Evolutionary conservation across 2,113 vertebrate species (phyloP).

Genomic region (Paraplagusia blochii): DNA sequence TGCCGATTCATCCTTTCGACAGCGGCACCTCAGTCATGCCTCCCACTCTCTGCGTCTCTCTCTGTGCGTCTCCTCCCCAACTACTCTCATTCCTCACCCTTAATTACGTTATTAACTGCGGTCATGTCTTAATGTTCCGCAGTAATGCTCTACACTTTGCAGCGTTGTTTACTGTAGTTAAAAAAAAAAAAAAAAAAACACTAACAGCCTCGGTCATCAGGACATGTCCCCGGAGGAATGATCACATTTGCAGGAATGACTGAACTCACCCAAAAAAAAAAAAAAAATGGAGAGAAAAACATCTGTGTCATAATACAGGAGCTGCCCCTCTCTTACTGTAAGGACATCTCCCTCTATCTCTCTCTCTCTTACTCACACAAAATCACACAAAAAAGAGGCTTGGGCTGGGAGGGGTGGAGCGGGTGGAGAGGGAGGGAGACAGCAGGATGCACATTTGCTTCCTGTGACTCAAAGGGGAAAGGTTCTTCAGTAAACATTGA

Average conservation of each 20-base stretch:
- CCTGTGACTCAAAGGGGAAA: slow-evolving; percentile 77
- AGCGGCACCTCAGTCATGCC: slow-evolving; percentile 11
- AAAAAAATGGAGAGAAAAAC: slow-evolving; percentile 68
- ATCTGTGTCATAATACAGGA: slow-evolving; percentile 53
- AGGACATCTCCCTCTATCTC: slow-evolving; percentile 21
- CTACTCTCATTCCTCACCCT: background rate
- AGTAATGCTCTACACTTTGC: slow-evolving; percentile 1
- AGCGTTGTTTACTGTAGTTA: slow-evolving; percentile 4
- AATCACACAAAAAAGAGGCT: slow-evolving; percentile 32
- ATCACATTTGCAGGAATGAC: slow-evolving; percentile 49
- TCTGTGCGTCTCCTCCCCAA: background rate
- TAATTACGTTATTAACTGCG: background rate
- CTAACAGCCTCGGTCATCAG: slow-evolving; percentile 11
- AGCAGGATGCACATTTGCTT: slow-evolving; percentile 83
- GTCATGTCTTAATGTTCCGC: background rate
- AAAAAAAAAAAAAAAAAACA: background rate
- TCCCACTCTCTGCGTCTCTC: slow-evolving; percentile 13
- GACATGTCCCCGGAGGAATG: slow-evolving; percentile 30
- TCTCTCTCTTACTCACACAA: slow-evolving; percentile 20
- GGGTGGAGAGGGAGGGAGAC: slow-evolving; percentile 57
- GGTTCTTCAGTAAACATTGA: slow-evolving; percentile 81
- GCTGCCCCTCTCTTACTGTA: slow-evolving; percentile 49
- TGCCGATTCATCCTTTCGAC: slow-evolving; percentile 36
- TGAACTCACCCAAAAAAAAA: slow-evolving; percentile 56
- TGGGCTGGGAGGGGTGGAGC: slow-evolving; percentile 55